Conservation (phyloP, 2,888 invertebrate genomes). For the Drosophila nigricruria region DNA sequence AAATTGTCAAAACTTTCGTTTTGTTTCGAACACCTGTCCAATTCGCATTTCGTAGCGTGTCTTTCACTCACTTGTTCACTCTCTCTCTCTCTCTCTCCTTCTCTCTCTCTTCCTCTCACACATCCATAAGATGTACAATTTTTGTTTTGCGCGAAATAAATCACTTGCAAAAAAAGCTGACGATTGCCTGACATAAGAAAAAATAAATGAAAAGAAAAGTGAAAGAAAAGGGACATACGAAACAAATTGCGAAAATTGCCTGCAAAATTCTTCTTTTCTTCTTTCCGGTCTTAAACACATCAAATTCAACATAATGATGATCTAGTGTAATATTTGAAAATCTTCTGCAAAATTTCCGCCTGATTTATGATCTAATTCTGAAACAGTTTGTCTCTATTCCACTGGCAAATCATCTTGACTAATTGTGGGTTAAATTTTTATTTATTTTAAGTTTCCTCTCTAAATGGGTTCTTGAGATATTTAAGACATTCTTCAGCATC, state of each 20-base stretch:
- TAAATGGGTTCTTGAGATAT: not conserved
- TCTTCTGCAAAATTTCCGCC: constrained; percentile 4
- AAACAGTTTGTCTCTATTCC: not conserved
- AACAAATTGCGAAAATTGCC: constrained; percentile 2
- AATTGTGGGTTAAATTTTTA: not conserved
- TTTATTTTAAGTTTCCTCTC: not conserved
- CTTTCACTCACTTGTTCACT: constrained; percentile 2
- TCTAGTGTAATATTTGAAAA: constrained; percentile 43
- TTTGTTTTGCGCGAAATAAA: constrained; percentile 42
- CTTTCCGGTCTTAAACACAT: constrained; percentile 29
- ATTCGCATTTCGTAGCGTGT: constrained; percentile 27
- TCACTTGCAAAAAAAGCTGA: constrained; percentile 36
- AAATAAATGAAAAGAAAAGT: not conserved
- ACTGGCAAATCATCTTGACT: constrained; percentile 11
- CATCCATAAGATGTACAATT: not conserved
- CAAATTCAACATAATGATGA: constrained; percentile 46
- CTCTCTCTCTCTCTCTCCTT: constrained; percentile 4
- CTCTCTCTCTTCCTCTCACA: not conserved
- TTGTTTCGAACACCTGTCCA: constrained; percentile 52
- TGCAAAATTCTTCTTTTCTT: too few species aligned
- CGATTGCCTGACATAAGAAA: constrained; percentile 34
- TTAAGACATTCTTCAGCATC: not conserved
- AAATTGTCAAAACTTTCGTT: constrained; percentile 54
- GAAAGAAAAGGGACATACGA: constrained; percentile 10
- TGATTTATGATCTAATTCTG: constrained; percentile 44